Evolutionary conservation across 2,888 invertebrate species (phyloP).

Genomic region (Parnassius orleans): DNA sequence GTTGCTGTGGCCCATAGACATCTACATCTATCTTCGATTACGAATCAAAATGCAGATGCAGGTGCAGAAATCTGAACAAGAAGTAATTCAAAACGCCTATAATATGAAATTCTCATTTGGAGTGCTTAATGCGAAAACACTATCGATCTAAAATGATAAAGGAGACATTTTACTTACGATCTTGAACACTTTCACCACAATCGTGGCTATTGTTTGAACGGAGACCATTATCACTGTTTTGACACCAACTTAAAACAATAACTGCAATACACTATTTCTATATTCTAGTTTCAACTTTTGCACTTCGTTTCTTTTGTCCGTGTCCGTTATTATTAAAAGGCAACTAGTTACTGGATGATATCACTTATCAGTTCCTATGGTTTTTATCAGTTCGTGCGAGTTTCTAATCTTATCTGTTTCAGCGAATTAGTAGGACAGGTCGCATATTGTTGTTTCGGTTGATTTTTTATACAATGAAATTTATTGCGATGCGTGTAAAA

Average conservation of each 20-base stretch:
- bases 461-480: constrained; percentile 13
- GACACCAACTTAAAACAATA: constrained; percentile 35
- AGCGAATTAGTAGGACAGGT: constrained; percentile 74
- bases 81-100: too few species aligned
- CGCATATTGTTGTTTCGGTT: constrained; percentile 38
- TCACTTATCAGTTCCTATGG: constrained; percentile 54
- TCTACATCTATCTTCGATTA: too few species aligned
- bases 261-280: constrained; percentile 34
- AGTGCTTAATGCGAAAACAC: constrained; percentile 17
- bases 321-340: constrained; percentile 58
- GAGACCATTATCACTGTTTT: constrained; percentile 85
- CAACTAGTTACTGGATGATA: constrained; percentile 61
- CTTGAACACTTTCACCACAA: constrained; percentile 90
- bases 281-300: constrained; percentile 28
- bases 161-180: constrained; percentile 82
- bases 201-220: constrained; percentile 89
- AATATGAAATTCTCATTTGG: neutral
- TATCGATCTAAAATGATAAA: constrained; percentile 25
- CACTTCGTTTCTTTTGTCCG: constrained; percentile 49
- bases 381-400: constrained; percentile 58
- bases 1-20: too few species aligned
- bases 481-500: too few species aligned
- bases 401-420: constrained; percentile 68
- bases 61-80: too few species aligned
- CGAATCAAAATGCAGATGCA: too few species aligned